Evolutionary conservation across 2,113 vertebrate genomes (phyloP).

Genomic region (Misgurnus anguillicaudatus): DNA sequence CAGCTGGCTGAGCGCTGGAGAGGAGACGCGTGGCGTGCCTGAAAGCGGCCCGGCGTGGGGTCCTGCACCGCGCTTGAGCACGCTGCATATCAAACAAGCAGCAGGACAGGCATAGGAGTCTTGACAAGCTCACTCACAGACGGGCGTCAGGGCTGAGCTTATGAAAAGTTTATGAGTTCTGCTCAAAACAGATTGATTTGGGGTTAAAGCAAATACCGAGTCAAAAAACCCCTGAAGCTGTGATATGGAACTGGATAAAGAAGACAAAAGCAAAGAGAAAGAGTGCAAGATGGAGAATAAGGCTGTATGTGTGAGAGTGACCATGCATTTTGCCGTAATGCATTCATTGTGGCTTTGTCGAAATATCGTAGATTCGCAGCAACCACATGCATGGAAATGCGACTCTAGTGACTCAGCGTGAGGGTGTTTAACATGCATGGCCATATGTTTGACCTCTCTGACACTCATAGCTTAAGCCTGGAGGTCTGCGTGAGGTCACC

Average conservation of each 20-base stretch:
- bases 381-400: neutral
- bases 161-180: slow-evolving; percentile 58
- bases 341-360: neutral
- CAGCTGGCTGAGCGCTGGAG: slow-evolving; percentile 6
- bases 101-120: slow-evolving; percentile 19
- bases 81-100: slow-evolving; percentile 47
- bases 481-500: slow-evolving; percentile 5
- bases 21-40: slow-evolving; percentile 17
- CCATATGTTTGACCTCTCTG: slow-evolving; percentile 36
- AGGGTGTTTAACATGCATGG: slow-evolving; percentile 31
- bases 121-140: slow-evolving; percentile 38
- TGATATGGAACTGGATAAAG: slow-evolving; percentile 6
- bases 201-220: slow-evolving; percentile 57
- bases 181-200: slow-evolving; percentile 54
- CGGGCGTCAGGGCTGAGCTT: slow-evolving; percentile 40
- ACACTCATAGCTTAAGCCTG: neutral
- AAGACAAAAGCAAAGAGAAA: slow-evolving; percentile 41
- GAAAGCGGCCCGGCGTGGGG: slow-evolving; percentile 18
- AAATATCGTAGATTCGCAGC: slow-evolving; percentile 44
- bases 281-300: slow-evolving; percentile 33
- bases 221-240: slow-evolving; percentile 45
- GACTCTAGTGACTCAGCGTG: slow-evolving; percentile 20
- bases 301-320: neutral
- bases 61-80: slow-evolving; percentile 8
- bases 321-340: neutral